A percentile compares a stretch with the other conserved stretches of the same genome.
phyloP scores from a whole-genome alignment of 2,888 invertebrate genomes.

The Cybosia mesomella region DNA sequence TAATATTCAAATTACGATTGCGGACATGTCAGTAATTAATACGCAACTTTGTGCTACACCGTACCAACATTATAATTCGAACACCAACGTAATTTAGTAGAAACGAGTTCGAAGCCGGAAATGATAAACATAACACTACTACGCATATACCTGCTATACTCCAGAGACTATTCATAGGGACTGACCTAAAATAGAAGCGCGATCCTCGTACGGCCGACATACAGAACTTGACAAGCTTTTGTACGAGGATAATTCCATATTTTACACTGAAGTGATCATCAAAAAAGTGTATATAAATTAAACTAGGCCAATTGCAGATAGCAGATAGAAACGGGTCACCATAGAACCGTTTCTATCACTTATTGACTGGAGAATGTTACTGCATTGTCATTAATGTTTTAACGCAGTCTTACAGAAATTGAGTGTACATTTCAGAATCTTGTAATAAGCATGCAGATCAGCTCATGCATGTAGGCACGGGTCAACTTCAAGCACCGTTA shows the following conservation, averaged over 20 bases:
- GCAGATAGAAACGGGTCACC: no score
- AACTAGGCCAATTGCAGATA: conserved; percentile 18
- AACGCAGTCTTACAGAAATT: not conserved
- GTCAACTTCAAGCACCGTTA: no score
- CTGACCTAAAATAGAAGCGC: conserved; percentile 23
- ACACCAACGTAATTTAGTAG: conserved; percentile 1
- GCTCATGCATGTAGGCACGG: no score
- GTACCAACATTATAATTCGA: conserved; percentile 11
- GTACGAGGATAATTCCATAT: conserved; percentile 12
- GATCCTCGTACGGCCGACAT: conserved; percentile 7
- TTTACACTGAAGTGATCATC: not conserved
- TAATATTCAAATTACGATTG: conserved; percentile 50
- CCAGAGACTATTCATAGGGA: conserved; percentile 27
- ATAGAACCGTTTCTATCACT: not conserved
- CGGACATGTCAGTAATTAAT: conserved; percentile 30
- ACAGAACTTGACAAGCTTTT: conserved; percentile 16
- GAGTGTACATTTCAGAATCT: not conserved
- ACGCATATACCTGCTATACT: conserved; percentile 17
- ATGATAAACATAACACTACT: conserved; percentile 26
- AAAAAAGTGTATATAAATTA: not conserved
- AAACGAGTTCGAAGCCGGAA: conserved; percentile 32
- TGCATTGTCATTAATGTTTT: conserved; percentile 8
- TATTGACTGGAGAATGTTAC: conserved; percentile 14
- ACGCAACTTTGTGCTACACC: conserved; percentile 27
- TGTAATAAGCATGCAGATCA: not conserved